Evolutionary conservation across 2,113 vertebrate species (phyloP).

Genomic region (Entomyzon cyanotis): DNA sequence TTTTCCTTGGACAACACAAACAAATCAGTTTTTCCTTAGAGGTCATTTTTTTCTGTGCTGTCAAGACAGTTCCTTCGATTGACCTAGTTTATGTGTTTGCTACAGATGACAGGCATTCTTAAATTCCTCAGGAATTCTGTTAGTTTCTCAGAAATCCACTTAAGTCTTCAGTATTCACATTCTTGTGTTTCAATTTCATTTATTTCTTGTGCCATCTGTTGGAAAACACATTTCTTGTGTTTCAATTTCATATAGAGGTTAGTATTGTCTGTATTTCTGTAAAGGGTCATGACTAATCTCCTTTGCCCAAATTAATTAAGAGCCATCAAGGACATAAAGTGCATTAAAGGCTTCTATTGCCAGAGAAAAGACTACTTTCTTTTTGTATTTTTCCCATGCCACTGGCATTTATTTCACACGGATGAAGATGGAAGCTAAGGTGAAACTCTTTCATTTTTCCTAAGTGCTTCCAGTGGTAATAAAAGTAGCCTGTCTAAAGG

Average conservation of each 20-base stretch:
- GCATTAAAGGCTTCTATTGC: neutral
- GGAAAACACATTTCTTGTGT: neutral
- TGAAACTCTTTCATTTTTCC: neutral
- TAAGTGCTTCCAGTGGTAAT: neutral
- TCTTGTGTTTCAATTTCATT: neutral
- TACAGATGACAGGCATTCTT: neutral
- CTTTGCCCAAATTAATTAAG: neutral
- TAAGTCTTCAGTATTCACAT: neutral
- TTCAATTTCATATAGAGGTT: neutral
- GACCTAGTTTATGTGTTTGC: neutral
- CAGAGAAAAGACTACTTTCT: neutral
- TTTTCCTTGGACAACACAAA: neutral
- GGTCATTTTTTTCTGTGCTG: neutral
- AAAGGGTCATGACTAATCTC: neutral
- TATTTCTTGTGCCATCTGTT: neutral
- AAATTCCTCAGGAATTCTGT: neutral
- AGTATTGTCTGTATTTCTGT: neutral
- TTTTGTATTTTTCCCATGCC: neutral
- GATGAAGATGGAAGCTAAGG: neutral
- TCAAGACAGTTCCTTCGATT: neutral
- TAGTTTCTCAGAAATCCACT: neutral
- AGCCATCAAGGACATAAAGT: neutral
- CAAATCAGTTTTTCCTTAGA: neutral
- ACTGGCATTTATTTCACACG: neutral
- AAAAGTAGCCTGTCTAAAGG: neutral